phyloP scores from a whole-genome alignment of 2,888 invertebrate species.

The Colletes collaris region DNA sequence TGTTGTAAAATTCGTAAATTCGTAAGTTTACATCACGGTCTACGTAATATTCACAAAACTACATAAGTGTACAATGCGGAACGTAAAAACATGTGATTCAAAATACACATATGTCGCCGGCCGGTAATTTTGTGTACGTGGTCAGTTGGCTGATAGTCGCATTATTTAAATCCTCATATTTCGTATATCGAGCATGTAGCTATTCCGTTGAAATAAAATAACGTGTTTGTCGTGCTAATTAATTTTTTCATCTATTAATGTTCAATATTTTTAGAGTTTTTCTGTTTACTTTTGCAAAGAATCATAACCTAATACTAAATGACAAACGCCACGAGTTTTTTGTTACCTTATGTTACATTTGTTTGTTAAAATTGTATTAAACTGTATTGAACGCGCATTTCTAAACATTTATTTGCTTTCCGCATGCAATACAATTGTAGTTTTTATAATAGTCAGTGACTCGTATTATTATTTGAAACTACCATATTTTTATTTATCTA shows the following conservation, averaged over 20 bases:
- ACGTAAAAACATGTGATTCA: slow-evolving; percentile 35
- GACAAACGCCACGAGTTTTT: slow-evolving; percentile 45
- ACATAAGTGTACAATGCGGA: slow-evolving; percentile 35
- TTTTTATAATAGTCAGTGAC: background rate
- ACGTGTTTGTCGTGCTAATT: background rate
- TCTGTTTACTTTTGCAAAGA: background rate
- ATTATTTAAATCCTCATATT: background rate
- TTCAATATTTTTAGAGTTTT: background rate
- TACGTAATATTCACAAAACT: slow-evolving; percentile 24
- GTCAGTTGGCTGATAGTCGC: slow-evolving; percentile 56
- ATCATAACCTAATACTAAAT: slow-evolving; percentile 30
- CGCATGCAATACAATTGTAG: slow-evolving; percentile 11
- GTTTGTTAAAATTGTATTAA: background rate
- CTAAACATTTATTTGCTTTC: slow-evolving; percentile 2
- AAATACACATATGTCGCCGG: slow-evolving; percentile 69
- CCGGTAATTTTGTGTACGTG: slow-evolving; percentile 79
- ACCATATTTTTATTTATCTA: no score
- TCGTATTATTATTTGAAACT: no score
- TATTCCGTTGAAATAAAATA: background rate
- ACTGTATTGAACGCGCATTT: background rate
- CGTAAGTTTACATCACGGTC: slow-evolving; percentile 31
- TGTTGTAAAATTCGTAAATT: slow-evolving; percentile 46
- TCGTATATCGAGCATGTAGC: background rate
- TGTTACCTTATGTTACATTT: background rate
- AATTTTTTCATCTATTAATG: background rate